Percentiles rank a stretch among this genome's conserved stretches.
Conservation (phyloP, 2,113 vertebrate species). For the Cynopterus brachyotis region DNA sequence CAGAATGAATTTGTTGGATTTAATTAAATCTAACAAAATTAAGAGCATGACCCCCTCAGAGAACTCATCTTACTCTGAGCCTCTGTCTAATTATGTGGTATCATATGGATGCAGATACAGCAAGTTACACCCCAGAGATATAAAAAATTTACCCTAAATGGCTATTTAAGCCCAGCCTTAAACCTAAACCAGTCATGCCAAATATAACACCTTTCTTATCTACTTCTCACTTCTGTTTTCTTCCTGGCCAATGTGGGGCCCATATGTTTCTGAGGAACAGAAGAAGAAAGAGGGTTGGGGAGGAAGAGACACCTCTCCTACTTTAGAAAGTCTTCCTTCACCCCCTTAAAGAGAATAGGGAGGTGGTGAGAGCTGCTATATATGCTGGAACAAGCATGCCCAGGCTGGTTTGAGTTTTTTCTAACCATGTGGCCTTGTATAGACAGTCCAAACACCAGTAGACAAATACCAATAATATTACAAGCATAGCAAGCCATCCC, state of each 20-base stretch:
- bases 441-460: not conserved
- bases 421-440: rapidly evolving
- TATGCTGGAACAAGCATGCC: not conserved
- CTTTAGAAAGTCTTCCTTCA: slow-evolving; percentile 16
- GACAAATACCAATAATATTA: not conserved
- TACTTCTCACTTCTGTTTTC: slow-evolving; percentile 69
- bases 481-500: not conserved
- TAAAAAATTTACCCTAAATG: slow-evolving; percentile 37
- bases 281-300: not conserved
- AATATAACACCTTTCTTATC: slow-evolving; percentile 76
- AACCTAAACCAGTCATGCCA: slow-evolving; percentile 68
- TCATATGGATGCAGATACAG: not conserved
- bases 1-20: not conserved
- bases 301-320: slow-evolving; percentile 65
- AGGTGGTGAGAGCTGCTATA: not conserved
- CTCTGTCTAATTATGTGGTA: not conserved
- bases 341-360: not conserved
- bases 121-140: not conserved
- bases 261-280: slow-evolving; percentile 67
- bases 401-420: not conserved
- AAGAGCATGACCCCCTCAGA: not conserved
- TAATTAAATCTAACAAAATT: slow-evolving; percentile 40
- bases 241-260: slow-evolving; percentile 68
- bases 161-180: slow-evolving; percentile 41
- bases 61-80: not conserved